Conservation (phyloP, 2,797 vertebrate genomes). For the Monodelphis domestica region DNA sequence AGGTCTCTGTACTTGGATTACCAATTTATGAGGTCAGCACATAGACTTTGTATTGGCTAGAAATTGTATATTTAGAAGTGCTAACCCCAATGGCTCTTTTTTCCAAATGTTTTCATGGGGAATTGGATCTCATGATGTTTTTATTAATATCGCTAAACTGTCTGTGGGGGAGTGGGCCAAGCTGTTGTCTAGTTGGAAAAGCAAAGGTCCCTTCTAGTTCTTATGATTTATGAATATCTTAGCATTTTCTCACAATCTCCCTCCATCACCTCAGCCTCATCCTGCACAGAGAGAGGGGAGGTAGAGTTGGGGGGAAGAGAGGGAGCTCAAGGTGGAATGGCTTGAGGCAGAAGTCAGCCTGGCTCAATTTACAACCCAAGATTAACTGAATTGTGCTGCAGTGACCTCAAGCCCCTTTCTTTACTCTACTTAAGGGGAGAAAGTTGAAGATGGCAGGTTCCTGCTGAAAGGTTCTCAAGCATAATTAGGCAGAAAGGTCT, state of each 20-base stretch:
- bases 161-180: neutral
- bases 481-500: neutral
- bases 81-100: neutral
- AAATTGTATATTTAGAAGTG: neutral
- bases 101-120: neutral
- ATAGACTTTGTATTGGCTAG: neutral
- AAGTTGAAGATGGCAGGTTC: neutral
- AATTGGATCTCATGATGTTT: neutral
- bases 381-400: neutral
- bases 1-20: neutral
- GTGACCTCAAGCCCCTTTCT: neutral
- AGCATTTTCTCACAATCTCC: neutral
- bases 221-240: neutral
- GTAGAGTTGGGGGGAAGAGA: no score
- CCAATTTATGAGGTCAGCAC: neutral
- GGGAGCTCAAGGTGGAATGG: neutral
- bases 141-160: neutral
- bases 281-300: no score
- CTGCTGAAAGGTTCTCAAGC: neutral
- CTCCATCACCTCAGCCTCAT: neutral
- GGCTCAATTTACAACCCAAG: neutral
- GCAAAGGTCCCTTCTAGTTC: neutral
- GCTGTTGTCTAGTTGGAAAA: neutral
- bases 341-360: neutral
- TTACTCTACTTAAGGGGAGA: neutral